Evolutionary conservation across 1,140 invertebrate genomes (phyloP).

Genomic region (Drosophila novamexicana): DNA sequence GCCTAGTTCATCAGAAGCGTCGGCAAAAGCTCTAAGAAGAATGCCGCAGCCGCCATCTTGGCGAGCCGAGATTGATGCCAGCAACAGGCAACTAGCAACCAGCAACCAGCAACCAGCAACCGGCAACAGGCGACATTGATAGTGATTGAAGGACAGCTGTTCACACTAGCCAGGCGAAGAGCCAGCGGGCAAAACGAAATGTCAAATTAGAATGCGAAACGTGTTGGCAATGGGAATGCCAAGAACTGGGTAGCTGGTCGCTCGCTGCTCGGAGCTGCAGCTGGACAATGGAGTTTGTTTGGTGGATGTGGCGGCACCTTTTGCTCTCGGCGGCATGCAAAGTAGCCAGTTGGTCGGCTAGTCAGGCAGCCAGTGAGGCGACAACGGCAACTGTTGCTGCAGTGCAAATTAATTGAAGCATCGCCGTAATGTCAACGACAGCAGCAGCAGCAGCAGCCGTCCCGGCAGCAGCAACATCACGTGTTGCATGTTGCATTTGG

Average conservation of each 20-base stretch:
- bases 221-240: slow-evolving; percentile 73
- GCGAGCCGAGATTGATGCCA: slow-evolving; percentile 65
- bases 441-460: slow-evolving; percentile 15
- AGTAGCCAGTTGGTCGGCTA: slow-evolving; percentile 46
- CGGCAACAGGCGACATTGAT: slow-evolving; percentile 61
- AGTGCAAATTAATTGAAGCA: slow-evolving; percentile 82
- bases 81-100: slow-evolving; percentile 38
- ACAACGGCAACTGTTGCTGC: slow-evolving; percentile 46
- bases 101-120: slow-evolving; percentile 15
- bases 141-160: slow-evolving; percentile 82
- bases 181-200: slow-evolving; percentile 51
- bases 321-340: slow-evolving; percentile 68
- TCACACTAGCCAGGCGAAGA: slow-evolving; percentile 67
- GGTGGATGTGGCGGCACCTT: slow-evolving; percentile 70
- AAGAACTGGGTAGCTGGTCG: slow-evolving; percentile 12
- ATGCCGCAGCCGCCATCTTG: slow-evolving; percentile 65
- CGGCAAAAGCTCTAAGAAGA: slow-evolving; percentile 63
- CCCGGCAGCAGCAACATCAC: slow-evolving; percentile 73
- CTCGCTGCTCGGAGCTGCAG: slow-evolving; percentile 21
- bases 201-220: slow-evolving; percentile 84
- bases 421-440: slow-evolving; percentile 79
- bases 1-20: slow-evolving; percentile 72
- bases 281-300: slow-evolving; percentile 71
- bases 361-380: slow-evolving; percentile 44
- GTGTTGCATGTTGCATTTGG: slow-evolving; percentile 79